These are phyloP conservation scores for Bergia sp. DNA, from an alignment of 92 coral and sea anemone genomes.

Conservation along the genomic window DNA sequence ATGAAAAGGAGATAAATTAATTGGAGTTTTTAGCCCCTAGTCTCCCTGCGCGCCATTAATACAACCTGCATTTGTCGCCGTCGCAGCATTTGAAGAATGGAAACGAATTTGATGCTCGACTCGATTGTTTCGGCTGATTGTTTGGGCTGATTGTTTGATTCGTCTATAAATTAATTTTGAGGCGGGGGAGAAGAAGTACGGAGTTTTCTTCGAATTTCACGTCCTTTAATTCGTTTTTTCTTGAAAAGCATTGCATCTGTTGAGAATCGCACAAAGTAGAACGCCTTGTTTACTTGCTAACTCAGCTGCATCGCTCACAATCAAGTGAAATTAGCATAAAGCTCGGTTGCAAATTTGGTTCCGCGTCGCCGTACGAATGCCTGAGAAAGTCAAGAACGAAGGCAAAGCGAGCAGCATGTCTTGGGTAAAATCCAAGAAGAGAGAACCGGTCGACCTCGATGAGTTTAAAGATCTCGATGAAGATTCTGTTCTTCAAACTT, in stretches of 20 bases:
- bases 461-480: conserved; percentile 83
- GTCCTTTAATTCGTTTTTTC: not conserved
- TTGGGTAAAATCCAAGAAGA: conserved; percentile 79
- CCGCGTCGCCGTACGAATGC: conserved; percentile 42
- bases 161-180: too few species aligned
- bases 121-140: too few species aligned
- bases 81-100: too few species aligned
- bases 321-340: conserved; percentile 40
- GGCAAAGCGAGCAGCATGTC: conserved; percentile 58
- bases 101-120: too few species aligned
- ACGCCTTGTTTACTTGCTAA: conserved; percentile 8
- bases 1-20: too few species aligned
- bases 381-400: conserved; percentile 25
- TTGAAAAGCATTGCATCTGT: not conserved
- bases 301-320: conserved; percentile 4
- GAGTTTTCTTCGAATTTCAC: not conserved
- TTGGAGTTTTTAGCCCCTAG: too few species aligned
- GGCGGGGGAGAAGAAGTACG: too few species aligned
- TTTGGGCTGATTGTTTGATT: too few species aligned
- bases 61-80: too few species aligned
- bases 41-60: too few species aligned
- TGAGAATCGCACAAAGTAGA: not conserved
- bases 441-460: conserved; percentile 62
- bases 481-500: conserved; percentile 76
- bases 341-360: conserved; percentile 38